Base-by-base conservation (phyloP, 2,888 invertebrate genomes). In the Micropterix aruncella region DNA sequence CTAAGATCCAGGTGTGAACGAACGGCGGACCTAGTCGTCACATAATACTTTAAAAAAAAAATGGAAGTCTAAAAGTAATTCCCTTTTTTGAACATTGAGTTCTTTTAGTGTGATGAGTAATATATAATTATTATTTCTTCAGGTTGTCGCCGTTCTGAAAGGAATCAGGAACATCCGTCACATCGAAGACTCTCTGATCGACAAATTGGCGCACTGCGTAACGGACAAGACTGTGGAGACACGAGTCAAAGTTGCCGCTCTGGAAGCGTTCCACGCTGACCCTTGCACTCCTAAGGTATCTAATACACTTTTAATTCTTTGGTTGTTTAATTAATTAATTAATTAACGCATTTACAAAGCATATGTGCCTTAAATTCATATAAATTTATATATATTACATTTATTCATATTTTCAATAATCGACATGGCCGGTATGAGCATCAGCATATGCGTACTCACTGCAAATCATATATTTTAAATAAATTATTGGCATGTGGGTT, bases 101-200 rank as follows among this genome's bases (percentile, higher is more conserved):
- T 18, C 17, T 42, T 27, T 16, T 12, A 19, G 37, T 45, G 16
- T 19, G 18, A 40, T 46, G 2, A 38, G n/a, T 7, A 3, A 36
- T 1, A 16, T 42, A 19, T 18, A 37, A 18, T 7, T 27, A 19
- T 16, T 7, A 3, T 42, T 2, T n/a, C n/a, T 37, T 17, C n/a
- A 73, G 65, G 67, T 82, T 12, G 66, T 93, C 18, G 76, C 80
- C 19, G 76, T 83, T 1, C 62, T 94, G 37, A 91, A 93, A 60
- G 88, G 87, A 3, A 72, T 94, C 45, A 80, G 82, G 12, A 93
- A 91, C 61, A 75, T 84, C 45, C 76, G 78, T 17, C 77, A 77
- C 52, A 57, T 88, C 44, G 79, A 77, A 45, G 77, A 79, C 44
- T 65, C 65, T 1, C 71, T 80, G 1, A 60, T 77, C 1, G 70